These are phyloP conservation scores for Drosophila ogumai DNA, from an alignment of 1,140 invertebrate genomes.

Conservation along the genomic window DNA sequence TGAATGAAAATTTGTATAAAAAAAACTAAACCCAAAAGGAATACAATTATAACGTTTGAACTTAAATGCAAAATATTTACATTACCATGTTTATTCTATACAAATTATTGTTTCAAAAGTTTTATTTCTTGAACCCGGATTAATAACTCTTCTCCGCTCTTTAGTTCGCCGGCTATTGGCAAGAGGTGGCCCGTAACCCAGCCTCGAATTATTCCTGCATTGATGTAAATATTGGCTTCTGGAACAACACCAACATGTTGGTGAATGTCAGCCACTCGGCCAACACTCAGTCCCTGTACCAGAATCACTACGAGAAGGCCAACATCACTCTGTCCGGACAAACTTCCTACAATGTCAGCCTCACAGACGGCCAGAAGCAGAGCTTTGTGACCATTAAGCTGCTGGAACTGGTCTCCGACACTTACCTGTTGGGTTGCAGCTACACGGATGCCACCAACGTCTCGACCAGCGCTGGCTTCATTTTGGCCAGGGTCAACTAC, in stretches of 20 bases:
- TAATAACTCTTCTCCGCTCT: not conserved
- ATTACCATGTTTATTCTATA: not conserved
- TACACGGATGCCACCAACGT: slow-evolving; percentile 28
- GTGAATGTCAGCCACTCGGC: slow-evolving; percentile 48
- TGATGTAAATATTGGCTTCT: not conserved
- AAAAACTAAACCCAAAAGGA: not conserved
- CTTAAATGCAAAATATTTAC: not conserved
- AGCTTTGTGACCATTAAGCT: slow-evolving; percentile 36
- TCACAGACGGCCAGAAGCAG: not conserved
- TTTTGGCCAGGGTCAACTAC: slow-evolving; percentile 27
- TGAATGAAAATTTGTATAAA: slow-evolving; percentile 3
- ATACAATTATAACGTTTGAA: not conserved
- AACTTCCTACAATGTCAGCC: slow-evolving; percentile 47
- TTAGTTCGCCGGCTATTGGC: slow-evolving; percentile 49
- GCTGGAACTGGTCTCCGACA: slow-evolving; percentile 15
- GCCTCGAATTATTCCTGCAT: slow-evolving; percentile 25
- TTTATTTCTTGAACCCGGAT: not conserved
- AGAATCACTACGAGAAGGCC: slow-evolving; percentile 30
- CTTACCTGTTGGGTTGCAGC: slow-evolving; percentile 51
- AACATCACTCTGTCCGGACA: slow-evolving; percentile 17
- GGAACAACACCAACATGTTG: slow-evolving; percentile 17
- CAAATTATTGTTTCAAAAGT: not conserved
- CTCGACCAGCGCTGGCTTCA: slow-evolving; percentile 46
- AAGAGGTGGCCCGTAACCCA: slow-evolving; percentile 58
- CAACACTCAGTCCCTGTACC: slow-evolving; percentile 11